A percentile compares a stretch with the other conserved stretches of the same genome.
These are phyloP conservation scores for Heliconius sara DNA, from an alignment of 2,888 invertebrate genomes.

Conservation along the genomic window DNA sequence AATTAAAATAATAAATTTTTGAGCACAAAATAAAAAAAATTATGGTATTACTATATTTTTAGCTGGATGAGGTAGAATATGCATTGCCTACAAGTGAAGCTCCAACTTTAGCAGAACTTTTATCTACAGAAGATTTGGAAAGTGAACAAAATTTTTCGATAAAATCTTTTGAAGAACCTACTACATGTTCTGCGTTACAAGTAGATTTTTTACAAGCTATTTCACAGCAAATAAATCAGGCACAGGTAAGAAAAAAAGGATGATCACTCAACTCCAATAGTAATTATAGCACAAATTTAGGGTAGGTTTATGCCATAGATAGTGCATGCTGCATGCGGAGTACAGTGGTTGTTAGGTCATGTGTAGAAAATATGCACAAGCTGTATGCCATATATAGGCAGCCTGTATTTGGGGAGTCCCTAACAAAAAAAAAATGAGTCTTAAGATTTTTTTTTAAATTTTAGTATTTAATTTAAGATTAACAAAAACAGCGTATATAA, in stretches of 20 bases:
- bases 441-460: no score
- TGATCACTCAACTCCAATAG: no score
- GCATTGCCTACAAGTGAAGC: constrained; percentile 76
- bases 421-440: no score
- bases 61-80: constrained; percentile 81
- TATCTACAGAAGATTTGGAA: constrained; percentile 65
- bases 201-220: constrained; percentile 91
- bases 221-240: constrained; percentile 93
- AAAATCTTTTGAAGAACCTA: constrained; percentile 62
- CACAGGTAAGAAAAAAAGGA: constrained; percentile 60
- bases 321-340: no score
- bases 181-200: constrained; percentile 75
- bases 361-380: no score
- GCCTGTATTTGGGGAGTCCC: no score
- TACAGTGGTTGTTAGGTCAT: no score
- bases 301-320: no score
- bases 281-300: no score
- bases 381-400: no score
- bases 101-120: constrained; percentile 74
- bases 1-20: neutral
- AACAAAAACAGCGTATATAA: no score
- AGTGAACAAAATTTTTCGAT: constrained; percentile 52
- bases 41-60: constrained; percentile 28
- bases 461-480: no score
- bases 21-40: neutral